phyloP scores from a whole-genome alignment of 2,797 vertebrate genomes.

The Pipistrellus pygmaeus region DNA sequence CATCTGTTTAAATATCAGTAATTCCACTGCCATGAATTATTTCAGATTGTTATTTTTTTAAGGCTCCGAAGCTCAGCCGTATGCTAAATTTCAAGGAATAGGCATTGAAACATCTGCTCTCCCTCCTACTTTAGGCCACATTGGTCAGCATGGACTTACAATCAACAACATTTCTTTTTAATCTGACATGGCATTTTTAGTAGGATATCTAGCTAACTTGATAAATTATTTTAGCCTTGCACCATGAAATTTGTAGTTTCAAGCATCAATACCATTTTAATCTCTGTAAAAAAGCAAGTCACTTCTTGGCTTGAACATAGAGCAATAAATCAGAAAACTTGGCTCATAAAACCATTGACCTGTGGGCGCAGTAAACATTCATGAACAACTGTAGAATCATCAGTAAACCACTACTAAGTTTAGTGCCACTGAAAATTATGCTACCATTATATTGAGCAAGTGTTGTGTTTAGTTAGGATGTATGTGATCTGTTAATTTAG shows the following conservation, averaged over 20 bases:
- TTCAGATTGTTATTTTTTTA: conserved; percentile 79
- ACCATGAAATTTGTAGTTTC: conserved; percentile 66
- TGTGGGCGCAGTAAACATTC: conserved; percentile 39
- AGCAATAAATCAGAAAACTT: conserved; percentile 64
- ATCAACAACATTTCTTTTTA: conserved; percentile 2
- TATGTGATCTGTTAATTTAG: not conserved
- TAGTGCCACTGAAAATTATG: not conserved
- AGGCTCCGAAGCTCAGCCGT: conserved; percentile 65
- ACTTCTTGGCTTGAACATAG: conserved; percentile 59
- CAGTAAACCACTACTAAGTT: conserved; percentile 24
- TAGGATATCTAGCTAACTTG: conserved; percentile 59
- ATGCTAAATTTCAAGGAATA: conserved; percentile 75
- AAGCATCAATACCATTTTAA: conserved; percentile 62
- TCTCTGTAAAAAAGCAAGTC: conserved; percentile 64
- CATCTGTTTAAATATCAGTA: conserved; percentile 85
- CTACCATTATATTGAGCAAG: not conserved
- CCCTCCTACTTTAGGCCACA: conserved; percentile 68
- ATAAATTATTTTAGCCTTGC: conserved; percentile 71
- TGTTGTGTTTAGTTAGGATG: not conserved
- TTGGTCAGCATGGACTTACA: conserved; percentile 72
- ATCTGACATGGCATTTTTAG: conserved; percentile 73
- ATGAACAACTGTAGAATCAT: conserved; percentile 57
- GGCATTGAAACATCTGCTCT: conserved; percentile 74
- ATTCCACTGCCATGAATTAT: conserved; percentile 77
- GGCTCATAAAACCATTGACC: conserved; percentile 56